Evolutionary conservation across 2,888 invertebrate genomes (phyloP).

Genomic region (Phengaris alcon): DNA sequence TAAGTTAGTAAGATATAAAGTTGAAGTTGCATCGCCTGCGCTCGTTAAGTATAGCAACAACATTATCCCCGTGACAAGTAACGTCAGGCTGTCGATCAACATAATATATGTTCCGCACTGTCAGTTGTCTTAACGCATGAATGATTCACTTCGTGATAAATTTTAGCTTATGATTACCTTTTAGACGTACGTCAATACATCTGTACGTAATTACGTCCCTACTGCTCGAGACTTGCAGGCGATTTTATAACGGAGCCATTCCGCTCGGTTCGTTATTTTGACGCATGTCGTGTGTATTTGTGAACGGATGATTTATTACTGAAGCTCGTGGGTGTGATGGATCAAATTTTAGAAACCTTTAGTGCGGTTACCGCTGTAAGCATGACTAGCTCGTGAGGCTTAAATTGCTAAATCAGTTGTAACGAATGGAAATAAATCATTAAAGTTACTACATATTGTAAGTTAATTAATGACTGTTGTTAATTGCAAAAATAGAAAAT

Average conservation of each 20-base stretch:
- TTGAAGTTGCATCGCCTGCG: conserved; percentile 39
- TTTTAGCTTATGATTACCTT: conserved; percentile 79
- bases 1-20: conserved; percentile 38
- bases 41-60: conserved; percentile 63
- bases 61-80: conserved; percentile 77
- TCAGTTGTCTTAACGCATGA: conserved; percentile 77
- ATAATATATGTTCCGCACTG: conserved; percentile 77
- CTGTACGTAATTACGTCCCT: conserved; percentile 62
- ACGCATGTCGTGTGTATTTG: conserved; percentile 56
- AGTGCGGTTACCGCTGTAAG: conserved; percentile 29
- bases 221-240: conserved; percentile 64
- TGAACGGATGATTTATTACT: conserved; percentile 67
- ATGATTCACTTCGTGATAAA: conserved; percentile 79
- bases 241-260: conserved; percentile 60
- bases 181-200: conserved; percentile 74
- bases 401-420: conserved; percentile 18
- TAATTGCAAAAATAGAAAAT: not conserved
- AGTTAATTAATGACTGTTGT: not conserved
- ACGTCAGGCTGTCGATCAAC: conserved; percentile 78
- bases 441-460: not conserved
- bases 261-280: conserved; percentile 56
- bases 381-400: conserved; percentile 13
- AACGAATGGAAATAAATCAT: not conserved
- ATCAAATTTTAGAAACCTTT: conserved; percentile 58
- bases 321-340: conserved; percentile 61